A percentile compares a stretch with the other conserved stretches of the same genome.
These are phyloP conservation scores for Tiliacea aurago DNA, from an alignment of 2,888 invertebrate genomes.

Conservation along the genomic window DNA sequence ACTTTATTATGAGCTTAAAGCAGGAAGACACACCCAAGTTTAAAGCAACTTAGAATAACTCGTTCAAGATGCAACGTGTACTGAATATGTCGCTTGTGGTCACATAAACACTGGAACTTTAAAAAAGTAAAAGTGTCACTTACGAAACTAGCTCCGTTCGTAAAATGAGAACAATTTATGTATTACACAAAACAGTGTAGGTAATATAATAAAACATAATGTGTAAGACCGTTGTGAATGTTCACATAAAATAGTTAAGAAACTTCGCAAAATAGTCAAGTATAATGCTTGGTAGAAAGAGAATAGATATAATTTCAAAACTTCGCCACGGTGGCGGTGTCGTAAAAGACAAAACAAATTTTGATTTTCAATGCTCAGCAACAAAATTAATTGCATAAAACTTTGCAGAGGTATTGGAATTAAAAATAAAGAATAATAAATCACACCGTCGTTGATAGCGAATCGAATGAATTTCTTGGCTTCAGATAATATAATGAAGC, in stretches of 20 bases:
- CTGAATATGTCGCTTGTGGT: conserved; percentile 39
- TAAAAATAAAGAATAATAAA: conserved; percentile 3
- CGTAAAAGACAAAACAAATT: conserved; percentile 38
- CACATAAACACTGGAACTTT: conserved; percentile 35
- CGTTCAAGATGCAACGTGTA: conserved; percentile 24
- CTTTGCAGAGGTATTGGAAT: conserved; percentile 6
- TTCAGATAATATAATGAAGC: conserved; percentile 6
- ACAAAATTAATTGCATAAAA: conserved; percentile 24
- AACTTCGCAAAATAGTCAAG: conserved; percentile 43
- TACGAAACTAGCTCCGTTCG: conserved; percentile 70
- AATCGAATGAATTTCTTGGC: conserved; percentile 1
- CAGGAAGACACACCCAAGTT: conserved; percentile 11
- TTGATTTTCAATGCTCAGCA: conserved; percentile 29
- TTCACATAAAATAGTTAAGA: conserved; percentile 53
- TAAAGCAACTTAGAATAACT: conserved; percentile 20
- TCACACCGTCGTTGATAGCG: background rate
- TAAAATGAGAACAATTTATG: conserved; percentile 62
- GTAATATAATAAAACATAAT: conserved; percentile 64
- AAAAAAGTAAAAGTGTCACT: conserved; percentile 83
- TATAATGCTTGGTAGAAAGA: conserved; percentile 39
- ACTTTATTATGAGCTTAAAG: conserved; percentile 32
- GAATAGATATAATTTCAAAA: conserved; percentile 43
- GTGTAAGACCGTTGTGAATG: conserved; percentile 52
- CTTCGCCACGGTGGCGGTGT: background rate
- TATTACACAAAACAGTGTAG: conserved; percentile 58